phyloP scores from a whole-genome alignment of 2,888 invertebrate genomes.

The Cinara cedri region DNA sequence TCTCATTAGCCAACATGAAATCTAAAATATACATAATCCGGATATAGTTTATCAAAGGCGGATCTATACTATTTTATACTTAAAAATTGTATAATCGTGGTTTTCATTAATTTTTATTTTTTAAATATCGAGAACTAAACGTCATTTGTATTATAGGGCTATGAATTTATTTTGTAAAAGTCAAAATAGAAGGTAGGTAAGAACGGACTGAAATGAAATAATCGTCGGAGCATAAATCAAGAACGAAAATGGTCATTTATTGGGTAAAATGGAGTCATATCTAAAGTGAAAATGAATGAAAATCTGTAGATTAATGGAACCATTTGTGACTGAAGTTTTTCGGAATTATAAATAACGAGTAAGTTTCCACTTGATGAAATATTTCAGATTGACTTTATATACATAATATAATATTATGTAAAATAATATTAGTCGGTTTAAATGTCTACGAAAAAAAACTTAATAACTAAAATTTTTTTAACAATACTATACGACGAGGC shows the following conservation, averaged over 20 bases:
- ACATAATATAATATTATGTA: neutral
- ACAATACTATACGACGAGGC: neutral
- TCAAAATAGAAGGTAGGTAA: constrained; percentile 1
- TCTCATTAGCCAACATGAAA: too few species aligned
- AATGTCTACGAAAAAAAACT: neutral
- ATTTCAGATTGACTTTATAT: neutral
- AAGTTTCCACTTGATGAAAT: constrained; percentile 31
- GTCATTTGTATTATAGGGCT: neutral
- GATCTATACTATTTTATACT: too few species aligned
- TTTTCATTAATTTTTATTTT: neutral
- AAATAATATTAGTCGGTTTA: neutral
- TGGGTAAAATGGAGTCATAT: constrained; percentile 17
- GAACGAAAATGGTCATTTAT: constrained; percentile 14
- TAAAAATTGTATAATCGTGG: neutral
- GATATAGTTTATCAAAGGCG: too few species aligned
- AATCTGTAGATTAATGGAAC: constrained; percentile 23
- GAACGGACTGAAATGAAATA: neutral
- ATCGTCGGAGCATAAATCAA: neutral
- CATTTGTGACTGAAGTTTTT: constrained; percentile 28
- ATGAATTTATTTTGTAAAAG: neutral
- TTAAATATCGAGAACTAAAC: neutral
- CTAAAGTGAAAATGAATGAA: constrained; percentile 17
- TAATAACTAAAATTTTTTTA: neutral
- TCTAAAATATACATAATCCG: too few species aligned
- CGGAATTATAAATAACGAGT: constrained; percentile 26